Percentiles rank a stretch among this genome's conserved stretches.
These are phyloP conservation scores for Oreortyx pictus DNA, from an alignment of 2,797 vertebrate genomes.

Conservation along the genomic window DNA sequence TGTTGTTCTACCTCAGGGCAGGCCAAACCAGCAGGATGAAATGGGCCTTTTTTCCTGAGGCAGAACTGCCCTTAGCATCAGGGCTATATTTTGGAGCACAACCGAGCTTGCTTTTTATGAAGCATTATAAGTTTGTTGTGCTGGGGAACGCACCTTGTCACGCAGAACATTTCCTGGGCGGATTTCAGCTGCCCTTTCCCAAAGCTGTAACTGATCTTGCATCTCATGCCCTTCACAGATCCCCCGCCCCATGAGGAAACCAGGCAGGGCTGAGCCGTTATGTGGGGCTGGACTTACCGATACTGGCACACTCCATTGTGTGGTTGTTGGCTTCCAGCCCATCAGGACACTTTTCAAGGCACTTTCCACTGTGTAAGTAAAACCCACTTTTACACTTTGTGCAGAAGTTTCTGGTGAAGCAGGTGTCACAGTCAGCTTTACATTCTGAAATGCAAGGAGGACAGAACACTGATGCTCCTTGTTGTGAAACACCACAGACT, in stretches of 20 bases:
- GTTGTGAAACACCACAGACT: not conserved
- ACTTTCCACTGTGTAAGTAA: slow-evolving; percentile 92
- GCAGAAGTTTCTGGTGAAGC: slow-evolving; percentile 92
- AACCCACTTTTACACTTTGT: slow-evolving; percentile 90
- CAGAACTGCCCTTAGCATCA: not conserved
- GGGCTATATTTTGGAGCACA: not conserved
- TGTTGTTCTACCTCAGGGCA: not conserved
- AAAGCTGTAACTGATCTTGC: not conserved
- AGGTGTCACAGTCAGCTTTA: slow-evolving; percentile 93
- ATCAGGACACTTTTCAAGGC: slow-evolving; percentile 93
- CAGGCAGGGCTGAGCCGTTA: not conserved
- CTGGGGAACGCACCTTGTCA: not conserved
- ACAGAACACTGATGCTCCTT: not conserved
- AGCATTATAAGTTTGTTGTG: not conserved
- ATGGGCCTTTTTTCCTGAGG: not conserved
- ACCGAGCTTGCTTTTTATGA: not conserved
- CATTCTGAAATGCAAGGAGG: slow-evolving; percentile 87
- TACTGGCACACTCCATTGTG: slow-evolving; percentile 90
- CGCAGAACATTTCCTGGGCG: not conserved
- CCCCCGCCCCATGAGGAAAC: not conserved
- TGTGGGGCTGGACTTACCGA: slow-evolving; percentile 80
- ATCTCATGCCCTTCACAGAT: not conserved
- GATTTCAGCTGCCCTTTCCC: not conserved
- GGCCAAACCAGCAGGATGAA: not conserved
- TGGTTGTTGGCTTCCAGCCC: slow-evolving; percentile 91